phyloP scores from a whole-genome alignment of 2,113 vertebrate genomes.

The Microtus montanus region DNA sequence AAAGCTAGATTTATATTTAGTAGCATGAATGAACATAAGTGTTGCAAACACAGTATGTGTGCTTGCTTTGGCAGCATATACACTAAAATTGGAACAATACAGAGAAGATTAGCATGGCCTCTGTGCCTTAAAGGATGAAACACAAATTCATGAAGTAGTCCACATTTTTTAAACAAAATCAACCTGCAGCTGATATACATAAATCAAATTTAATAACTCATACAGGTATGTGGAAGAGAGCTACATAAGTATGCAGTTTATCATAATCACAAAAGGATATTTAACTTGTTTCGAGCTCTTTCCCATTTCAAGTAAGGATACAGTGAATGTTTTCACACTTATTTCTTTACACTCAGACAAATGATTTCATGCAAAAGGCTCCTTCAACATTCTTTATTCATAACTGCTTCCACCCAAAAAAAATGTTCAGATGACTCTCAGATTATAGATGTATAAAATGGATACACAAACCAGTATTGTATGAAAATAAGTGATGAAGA shows the following conservation, averaged over 20 bases:
- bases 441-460: too few relatives aligned
- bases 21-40: constrained; percentile 9
- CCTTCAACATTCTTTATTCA: too few relatives aligned
- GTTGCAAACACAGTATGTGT: not conserved
- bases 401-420: not conserved
- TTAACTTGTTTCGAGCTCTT: constrained; percentile 57
- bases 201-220: constrained; percentile 50
- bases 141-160: not conserved
- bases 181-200: not conserved
- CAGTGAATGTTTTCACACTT: not conserved
- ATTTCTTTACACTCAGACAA: not conserved
- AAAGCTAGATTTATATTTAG: constrained; percentile 50
- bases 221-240: not conserved
- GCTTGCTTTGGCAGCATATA: not conserved
- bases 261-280: constrained; percentile 23
- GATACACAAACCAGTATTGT: not conserved
- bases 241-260: constrained; percentile 15
- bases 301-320: not conserved
- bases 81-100: not conserved
- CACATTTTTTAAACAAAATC: not conserved
- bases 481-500: not conserved
- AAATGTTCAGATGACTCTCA: not conserved
- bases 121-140: not conserved
- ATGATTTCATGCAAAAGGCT: not conserved
- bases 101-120: not conserved